Percentiles rank a stretch among this genome's conserved stretches.
phyloP scores from a whole-genome alignment of 2,888 invertebrate species.

The Chironomus tentans region DNA sequence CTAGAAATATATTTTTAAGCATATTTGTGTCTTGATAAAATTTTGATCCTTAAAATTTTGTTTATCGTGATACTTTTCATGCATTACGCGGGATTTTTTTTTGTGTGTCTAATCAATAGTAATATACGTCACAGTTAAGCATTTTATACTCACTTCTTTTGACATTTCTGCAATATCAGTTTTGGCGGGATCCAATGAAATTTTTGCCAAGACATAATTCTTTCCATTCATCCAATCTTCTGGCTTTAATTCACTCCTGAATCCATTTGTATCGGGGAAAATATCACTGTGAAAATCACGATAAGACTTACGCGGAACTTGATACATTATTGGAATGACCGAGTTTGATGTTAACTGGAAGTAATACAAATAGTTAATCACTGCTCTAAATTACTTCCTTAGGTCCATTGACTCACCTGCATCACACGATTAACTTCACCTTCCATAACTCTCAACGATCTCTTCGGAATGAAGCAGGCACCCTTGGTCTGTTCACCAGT shows the following conservation, averaged over 20 bases:
- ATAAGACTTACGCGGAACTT: conserved; percentile 87
- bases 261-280: conserved; percentile 83
- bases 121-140: too few relatives aligned
- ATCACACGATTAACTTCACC: conserved; percentile 84
- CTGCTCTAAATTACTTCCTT: too few relatives aligned
- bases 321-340: conserved; percentile 89
- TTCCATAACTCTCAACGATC: conserved; percentile 90
- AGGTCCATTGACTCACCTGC: background rate
- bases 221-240: conserved; percentile 73
- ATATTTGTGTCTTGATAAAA: background rate
- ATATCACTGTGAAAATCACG: conserved; percentile 90
- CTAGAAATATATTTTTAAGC: conserved; percentile 30
- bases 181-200: conserved; percentile 73
- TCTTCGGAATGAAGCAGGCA: conserved; percentile 83
- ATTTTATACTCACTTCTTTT: conserved; percentile 41
- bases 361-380: background rate
- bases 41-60: too few relatives aligned
- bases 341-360: conserved; percentile 76
- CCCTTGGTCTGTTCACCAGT: conserved; percentile 90
- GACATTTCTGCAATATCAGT: conserved; percentile 29
- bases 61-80: background rate
- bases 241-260: conserved; percentile 67
- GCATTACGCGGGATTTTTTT: too few relatives aligned
- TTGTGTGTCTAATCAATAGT: too few relatives aligned
- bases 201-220: conserved; percentile 67